phyloP scores from a whole-genome alignment of 53 echinoderm and acorn worm genomes.

The Echinarachnius parma region DNA sequence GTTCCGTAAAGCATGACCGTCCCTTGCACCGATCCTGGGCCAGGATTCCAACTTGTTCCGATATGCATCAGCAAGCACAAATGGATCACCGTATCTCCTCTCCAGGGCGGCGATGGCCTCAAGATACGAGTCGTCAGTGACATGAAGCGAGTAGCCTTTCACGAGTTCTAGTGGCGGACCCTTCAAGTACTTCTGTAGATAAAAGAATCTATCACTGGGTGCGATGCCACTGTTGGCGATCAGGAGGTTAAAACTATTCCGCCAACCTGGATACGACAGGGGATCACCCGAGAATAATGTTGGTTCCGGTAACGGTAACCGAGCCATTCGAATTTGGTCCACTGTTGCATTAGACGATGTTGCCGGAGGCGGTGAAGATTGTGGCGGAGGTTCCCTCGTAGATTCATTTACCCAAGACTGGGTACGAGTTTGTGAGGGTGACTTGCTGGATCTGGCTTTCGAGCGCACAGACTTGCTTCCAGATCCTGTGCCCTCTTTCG shows the following conservation, averaged over 20 bases:
- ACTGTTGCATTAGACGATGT: neutral
- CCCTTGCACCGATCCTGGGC: conserved; percentile 39
- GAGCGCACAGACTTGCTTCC: neutral
- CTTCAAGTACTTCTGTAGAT: conserved; percentile 40
- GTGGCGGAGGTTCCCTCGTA: neutral
- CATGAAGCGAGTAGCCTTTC: conserved; percentile 36
- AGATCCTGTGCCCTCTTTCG: neutral
- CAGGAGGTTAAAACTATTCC: too few relatives aligned
- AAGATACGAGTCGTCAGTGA: conserved; percentile 12
- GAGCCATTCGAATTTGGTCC: too few relatives aligned
- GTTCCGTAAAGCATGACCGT: conserved; percentile 38
- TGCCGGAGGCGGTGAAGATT: neutral
- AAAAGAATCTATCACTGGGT: conserved; percentile 35
- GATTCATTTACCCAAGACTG: neutral
- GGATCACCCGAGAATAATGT: too few relatives aligned
- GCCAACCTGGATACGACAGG: too few relatives aligned
- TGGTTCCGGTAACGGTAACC: too few relatives aligned
- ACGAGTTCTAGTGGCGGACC: conserved; percentile 34
- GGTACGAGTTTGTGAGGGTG: neutral
- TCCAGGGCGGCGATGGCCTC: conserved; percentile 41
- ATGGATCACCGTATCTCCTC: conserved; percentile 49
- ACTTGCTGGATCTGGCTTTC: neutral
- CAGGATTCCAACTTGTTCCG: conserved; percentile 49
- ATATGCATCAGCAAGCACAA: conserved; percentile 44
- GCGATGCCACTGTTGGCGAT: conserved; percentile 39